A percentile compares a stretch with the other conserved stretches of the same genome.
Evolutionary conservation across 2,797 vertebrate species (phyloP).

Genomic region (Sebastolobus altivelis): DNA sequence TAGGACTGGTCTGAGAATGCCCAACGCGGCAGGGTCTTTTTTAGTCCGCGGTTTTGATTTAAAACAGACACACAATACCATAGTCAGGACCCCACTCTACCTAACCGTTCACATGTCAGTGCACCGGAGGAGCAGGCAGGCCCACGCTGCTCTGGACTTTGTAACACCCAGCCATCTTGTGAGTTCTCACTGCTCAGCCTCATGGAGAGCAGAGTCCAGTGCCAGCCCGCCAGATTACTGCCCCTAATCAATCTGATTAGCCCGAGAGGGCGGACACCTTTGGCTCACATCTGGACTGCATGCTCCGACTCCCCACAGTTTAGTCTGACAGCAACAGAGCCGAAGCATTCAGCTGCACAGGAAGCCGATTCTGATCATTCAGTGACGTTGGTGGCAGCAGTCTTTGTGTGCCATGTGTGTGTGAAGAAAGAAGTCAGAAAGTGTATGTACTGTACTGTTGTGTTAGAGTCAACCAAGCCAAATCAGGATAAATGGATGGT

Average conservation of each 20-base stretch:
- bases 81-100: constrained; percentile 61
- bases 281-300: constrained; percentile 78
- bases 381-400: constrained; percentile 47
- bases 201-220: constrained; percentile 65
- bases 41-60: constrained; percentile 77
- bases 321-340: constrained; percentile 77
- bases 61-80: constrained; percentile 79
- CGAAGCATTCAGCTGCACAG: constrained; percentile 59
- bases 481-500: constrained; percentile 47
- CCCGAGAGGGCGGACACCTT: constrained; percentile 79
- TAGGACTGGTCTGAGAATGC: constrained; percentile 62
- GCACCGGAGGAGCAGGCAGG: constrained; percentile 51
- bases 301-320: constrained; percentile 72
- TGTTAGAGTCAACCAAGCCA: constrained; percentile 25
- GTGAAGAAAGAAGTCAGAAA: constrained; percentile 2
- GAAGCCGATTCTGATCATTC: constrained; percentile 65
- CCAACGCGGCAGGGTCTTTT: constrained; percentile 56
- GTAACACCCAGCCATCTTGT: constrained; percentile 79
- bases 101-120: constrained; percentile 73
- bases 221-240: constrained; percentile 81
- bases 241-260: constrained; percentile 86
- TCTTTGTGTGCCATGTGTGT: constrained; percentile 33
- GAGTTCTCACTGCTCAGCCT: constrained; percentile 77
- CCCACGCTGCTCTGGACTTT: constrained; percentile 79
- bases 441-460: constrained; percentile 11